Evolutionary conservation across 1,140 invertebrate species (phyloP).

Genomic region (Bilobella aurantiaca): DNA sequence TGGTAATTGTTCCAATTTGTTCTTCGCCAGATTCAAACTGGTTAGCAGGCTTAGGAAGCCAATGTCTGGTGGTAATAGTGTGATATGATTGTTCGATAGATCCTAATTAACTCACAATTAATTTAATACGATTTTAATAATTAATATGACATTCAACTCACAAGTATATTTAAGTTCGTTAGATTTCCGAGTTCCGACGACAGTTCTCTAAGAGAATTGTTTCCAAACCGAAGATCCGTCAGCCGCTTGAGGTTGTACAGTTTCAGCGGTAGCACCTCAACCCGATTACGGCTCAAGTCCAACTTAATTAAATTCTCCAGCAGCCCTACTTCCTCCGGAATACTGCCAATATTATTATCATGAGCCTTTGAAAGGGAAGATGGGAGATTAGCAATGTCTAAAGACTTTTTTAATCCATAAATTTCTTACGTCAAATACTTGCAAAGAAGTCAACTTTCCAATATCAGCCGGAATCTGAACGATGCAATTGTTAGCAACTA

Average conservation of each 20-base stretch:
- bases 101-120: conserved; percentile 43
- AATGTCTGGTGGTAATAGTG: conserved; percentile 46
- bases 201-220: conserved; percentile 42
- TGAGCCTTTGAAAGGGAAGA: conserved; percentile 25
- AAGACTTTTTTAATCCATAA: not conserved
- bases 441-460: conserved; percentile 40
- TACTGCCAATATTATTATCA: conserved; percentile 28
- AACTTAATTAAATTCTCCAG: conserved; percentile 29
- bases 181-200: conserved; percentile 39
- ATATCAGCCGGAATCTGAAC: conserved; percentile 42
- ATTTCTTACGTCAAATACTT: conserved; percentile 45
- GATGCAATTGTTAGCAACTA: conserved; percentile 46
- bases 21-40: conserved; percentile 50
- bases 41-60: conserved; percentile 50
- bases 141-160: conserved; percentile 32
- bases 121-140: conserved; percentile 11
- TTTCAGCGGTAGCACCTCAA: conserved; percentile 37
- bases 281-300: conserved; percentile 45
- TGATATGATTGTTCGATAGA: conserved; percentile 51
- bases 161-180: conserved; percentile 41
- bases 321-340: conserved; percentile 25
- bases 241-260: conserved; percentile 39
- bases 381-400: not conserved
- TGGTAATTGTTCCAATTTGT: conserved; percentile 38
- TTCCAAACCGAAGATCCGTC: conserved; percentile 38